phyloP scores from a whole-genome alignment of 2,113 vertebrate species.

The Acinonyx jubatus region DNA sequence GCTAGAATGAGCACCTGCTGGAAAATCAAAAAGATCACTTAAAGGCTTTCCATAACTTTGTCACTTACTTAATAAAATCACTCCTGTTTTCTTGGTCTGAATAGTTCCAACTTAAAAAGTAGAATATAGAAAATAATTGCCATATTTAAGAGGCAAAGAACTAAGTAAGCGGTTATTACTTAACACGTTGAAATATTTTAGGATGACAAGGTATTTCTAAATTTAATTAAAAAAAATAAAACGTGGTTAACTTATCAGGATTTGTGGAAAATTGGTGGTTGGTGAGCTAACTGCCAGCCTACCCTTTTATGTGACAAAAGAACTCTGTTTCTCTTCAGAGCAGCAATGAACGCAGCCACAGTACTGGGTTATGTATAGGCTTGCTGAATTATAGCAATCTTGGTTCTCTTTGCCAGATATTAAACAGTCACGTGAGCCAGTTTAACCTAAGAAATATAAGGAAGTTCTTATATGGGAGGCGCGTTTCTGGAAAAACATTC shows the following conservation, averaged over 20 bases:
- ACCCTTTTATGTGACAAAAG: neutral
- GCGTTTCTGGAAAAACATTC: neutral
- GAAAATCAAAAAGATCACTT: neutral
- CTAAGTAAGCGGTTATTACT: neutral
- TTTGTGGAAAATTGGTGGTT: neutral
- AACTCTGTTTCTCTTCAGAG: neutral
- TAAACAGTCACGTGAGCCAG: neutral
- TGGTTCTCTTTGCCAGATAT: neutral
- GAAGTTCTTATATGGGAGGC: neutral
- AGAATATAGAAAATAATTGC: conserved; percentile 35
- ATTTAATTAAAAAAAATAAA: neutral
- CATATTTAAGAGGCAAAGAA: neutral
- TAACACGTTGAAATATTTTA: neutral
- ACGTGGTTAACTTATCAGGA: neutral
- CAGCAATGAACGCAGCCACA: too few relatives aligned
- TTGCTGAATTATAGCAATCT: neutral
- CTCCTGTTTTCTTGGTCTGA: neutral
- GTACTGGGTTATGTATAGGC: neutral
- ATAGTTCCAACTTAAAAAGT: neutral
- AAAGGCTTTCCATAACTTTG: neutral
- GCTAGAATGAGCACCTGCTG: neutral
- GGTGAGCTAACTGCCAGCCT: neutral
- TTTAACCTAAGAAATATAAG: neutral
- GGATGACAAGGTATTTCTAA: neutral
- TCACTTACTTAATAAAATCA: neutral